Percentiles rank a stretch among this genome's conserved stretches.
Evolutionary conservation across 1,140 invertebrate species (phyloP).

Genomic region (Drosophila virilis): DNA sequence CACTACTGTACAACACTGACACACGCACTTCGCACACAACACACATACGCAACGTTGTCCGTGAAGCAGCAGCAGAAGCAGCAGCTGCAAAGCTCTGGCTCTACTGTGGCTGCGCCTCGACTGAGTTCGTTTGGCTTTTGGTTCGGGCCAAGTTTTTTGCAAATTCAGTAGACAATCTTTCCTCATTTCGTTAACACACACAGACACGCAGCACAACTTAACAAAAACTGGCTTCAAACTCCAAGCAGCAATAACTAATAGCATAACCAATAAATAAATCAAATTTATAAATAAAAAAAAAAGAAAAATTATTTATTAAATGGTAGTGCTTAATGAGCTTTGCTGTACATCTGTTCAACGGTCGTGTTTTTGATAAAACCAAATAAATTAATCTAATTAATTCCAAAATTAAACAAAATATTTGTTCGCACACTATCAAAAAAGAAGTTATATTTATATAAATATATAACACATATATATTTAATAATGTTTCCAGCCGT

Average conservation of each 20-base stretch:
- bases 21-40: conserved; percentile 58
- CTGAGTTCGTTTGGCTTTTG: conserved; percentile 47
- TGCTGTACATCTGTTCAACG: conserved; percentile 35
- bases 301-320: conserved; percentile 5
- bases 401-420: conserved; percentile 2
- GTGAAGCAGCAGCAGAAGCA: conserved; percentile 32
- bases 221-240: conserved; percentile 44
- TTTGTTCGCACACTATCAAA: conserved; percentile 1
- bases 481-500: conserved; percentile 35
- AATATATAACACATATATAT: conserved; percentile 17
- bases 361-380: conserved; percentile 14
- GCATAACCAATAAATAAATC: conserved; percentile 28
- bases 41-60: conserved; percentile 67
- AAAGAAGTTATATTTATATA: conserved; percentile 8
- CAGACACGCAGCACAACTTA: conserved; percentile 55
- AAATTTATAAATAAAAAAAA: not conserved
- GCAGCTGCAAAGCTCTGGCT: conserved; percentile 9
- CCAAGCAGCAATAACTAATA: conserved; percentile 57
- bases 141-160: conserved; percentile 59
- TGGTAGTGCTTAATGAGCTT: conserved; percentile 34
- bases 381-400: conserved; percentile 9
- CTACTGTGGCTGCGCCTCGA: conserved; percentile 24
- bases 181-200: conserved; percentile 81
- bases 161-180: conserved; percentile 81
- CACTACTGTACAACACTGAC: conserved; percentile 40